A percentile compares a stretch with the other conserved stretches of the same genome.
Evolutionary conservation across 92 coral and sea anemone species (phyloP).

Genomic region (Phenganax marumi): DNA sequence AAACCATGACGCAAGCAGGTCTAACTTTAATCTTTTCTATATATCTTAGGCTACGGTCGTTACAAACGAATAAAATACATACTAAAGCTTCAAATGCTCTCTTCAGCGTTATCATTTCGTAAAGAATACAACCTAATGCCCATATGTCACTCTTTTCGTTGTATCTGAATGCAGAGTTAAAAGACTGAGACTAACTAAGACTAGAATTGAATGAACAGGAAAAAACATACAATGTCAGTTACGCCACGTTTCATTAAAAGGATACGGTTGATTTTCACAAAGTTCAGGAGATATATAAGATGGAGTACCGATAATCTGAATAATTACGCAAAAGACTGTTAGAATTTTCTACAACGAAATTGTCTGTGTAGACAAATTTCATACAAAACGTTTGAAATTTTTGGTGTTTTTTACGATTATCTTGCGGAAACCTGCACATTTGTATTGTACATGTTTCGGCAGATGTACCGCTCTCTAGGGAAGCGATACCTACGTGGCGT

Average conservation of each 20-base stretch:
- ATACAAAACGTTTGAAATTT: too few relatives aligned
- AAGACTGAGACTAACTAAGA: not conserved
- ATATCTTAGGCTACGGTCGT: not conserved
- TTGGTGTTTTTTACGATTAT: too few relatives aligned
- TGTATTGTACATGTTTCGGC: too few relatives aligned
- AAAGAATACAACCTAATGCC: constrained; percentile 94
- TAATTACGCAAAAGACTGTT: not conserved
- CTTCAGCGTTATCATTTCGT: constrained; percentile 78
- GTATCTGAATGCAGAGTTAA: constrained; percentile 37
- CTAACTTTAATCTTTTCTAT: not conserved
- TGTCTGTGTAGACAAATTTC: not conserved
- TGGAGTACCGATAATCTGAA: constrained; percentile 73
- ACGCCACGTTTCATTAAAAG: not conserved
- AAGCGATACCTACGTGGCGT: too few relatives aligned
- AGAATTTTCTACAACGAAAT: not conserved
- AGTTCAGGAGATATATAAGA: constrained; percentile 97
- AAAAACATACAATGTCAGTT: not conserved
- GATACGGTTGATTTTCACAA: constrained; percentile 79
- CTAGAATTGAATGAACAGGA: not conserved
- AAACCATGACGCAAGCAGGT: not conserved
- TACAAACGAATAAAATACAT: not conserved
- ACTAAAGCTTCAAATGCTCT: constrained; percentile 78
- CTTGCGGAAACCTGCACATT: too few relatives aligned
- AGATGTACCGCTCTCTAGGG: too few relatives aligned
- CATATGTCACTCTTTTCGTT: constrained; percentile 92